Evolutionary conservation across 2,797 vertebrate species (phyloP).

Genomic region (Macropodus opercularis): DNA sequence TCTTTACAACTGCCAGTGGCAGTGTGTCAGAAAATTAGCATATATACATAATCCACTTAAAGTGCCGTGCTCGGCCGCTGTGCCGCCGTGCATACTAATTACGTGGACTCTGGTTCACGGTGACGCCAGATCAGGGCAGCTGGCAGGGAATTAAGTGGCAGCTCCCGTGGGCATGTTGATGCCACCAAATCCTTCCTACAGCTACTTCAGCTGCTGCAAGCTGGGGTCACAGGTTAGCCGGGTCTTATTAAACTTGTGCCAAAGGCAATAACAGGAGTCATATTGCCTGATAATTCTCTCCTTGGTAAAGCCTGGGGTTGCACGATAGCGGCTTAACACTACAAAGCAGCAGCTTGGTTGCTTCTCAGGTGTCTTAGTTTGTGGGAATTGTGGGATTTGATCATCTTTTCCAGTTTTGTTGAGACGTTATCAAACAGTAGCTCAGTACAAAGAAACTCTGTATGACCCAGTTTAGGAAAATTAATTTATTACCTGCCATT

Average conservation of each 20-base stretch:
- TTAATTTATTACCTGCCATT: slow-evolving; percentile 38
- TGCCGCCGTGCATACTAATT: slow-evolving; percentile 62
- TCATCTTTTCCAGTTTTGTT: slow-evolving; percentile 6
- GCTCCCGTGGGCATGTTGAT: slow-evolving; percentile 43
- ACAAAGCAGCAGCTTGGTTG: slow-evolving; percentile 53
- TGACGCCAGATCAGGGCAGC: slow-evolving; percentile 40
- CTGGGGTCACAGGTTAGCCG: slow-evolving; percentile 63
- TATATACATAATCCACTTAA: slow-evolving; percentile 65
- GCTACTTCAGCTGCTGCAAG: slow-evolving; percentile 37
- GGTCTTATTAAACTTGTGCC: slow-evolving; percentile 69
- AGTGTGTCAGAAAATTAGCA: slow-evolving; percentile 41
- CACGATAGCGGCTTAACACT: slow-evolving; percentile 60
- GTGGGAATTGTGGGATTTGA: slow-evolving; percentile 28
- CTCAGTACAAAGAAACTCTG: slow-evolving; percentile 12
- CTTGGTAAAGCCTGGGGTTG: slow-evolving; percentile 56
- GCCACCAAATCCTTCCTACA: slow-evolving; percentile 50
- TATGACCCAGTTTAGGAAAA: slow-evolving; percentile 50
- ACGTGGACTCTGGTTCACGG: slow-evolving; percentile 36
- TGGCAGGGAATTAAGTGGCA: slow-evolving; percentile 48
- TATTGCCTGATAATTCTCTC: slow-evolving; percentile 60
- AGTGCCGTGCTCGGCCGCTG: slow-evolving; percentile 30
- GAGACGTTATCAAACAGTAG: slow-evolving; percentile 6
- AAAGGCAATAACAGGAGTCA: slow-evolving; percentile 64
- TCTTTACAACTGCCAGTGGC: slow-evolving; percentile 39
- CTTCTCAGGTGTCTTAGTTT: slow-evolving; percentile 29